phyloP scores from a whole-genome alignment of 2,888 invertebrate genomes.

The Oxycera nigricornis region DNA sequence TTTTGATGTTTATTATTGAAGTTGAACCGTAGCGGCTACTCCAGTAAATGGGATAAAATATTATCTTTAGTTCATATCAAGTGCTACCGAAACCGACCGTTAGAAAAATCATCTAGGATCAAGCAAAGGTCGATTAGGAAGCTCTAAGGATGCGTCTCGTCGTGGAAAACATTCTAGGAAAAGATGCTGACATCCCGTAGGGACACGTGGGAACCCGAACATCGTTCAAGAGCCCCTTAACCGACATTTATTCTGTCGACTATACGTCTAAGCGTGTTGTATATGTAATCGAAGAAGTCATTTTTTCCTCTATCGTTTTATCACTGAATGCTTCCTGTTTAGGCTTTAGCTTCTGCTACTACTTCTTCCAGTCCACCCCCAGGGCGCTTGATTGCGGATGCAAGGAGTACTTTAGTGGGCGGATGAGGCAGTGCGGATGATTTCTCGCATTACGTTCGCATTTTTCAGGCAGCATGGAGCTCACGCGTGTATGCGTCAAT shows the following conservation, averaged over 20 bases:
- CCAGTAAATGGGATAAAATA: too few relatives aligned
- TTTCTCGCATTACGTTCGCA: conserved; percentile 40
- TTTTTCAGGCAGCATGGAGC: neutral
- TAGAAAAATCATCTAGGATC: neutral
- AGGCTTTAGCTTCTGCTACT: conserved; percentile 40
- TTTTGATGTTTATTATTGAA: too few relatives aligned
- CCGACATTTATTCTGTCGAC: neutral
- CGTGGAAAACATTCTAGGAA: neutral
- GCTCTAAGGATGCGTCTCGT: neutral
- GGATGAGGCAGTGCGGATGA: conserved; percentile 32
- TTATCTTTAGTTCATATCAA: too few relatives aligned
- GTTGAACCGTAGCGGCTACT: too few relatives aligned
- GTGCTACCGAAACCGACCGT: too few relatives aligned
- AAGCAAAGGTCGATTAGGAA: neutral
- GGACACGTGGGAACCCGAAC: neutral
- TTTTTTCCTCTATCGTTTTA: conserved; percentile 46
- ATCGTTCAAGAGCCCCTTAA: neutral
- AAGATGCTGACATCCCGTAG: neutral
- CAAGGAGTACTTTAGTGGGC: conserved; percentile 33
- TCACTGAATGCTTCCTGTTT: conserved; percentile 47
- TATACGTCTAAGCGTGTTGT: neutral
- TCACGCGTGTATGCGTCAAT: conserved; percentile 34
- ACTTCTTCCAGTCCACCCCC: conserved; percentile 41
- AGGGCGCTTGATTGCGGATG: conserved; percentile 34
- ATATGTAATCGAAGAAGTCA: conserved; percentile 31